A percentile compares a stretch with the other conserved stretches of the same genome.
Evolutionary conservation across 2,797 vertebrate genomes (phyloP).

Genomic region (Manis javanica): DNA sequence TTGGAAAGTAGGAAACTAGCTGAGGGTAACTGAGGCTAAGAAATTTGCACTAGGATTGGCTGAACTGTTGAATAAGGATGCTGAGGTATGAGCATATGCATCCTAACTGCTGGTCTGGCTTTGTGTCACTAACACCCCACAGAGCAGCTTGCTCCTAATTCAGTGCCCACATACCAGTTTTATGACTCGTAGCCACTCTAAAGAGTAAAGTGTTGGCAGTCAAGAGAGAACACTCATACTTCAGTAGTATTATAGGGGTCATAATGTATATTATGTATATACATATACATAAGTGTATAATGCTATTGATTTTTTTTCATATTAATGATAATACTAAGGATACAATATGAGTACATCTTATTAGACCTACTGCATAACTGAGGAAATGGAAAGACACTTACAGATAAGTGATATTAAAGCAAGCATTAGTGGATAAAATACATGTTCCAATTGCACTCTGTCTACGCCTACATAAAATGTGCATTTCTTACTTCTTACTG

Average conservation of each 20-base stretch:
- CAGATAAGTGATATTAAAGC: slow-evolving; percentile 33
- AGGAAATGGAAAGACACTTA: slow-evolving; percentile 62
- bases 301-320: slow-evolving; percentile 53
- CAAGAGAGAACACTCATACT: neutral
- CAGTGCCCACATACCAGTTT: neutral
- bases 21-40: neutral
- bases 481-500: slow-evolving; percentile 47
- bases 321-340: slow-evolving; percentile 60
- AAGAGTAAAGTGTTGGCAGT: neutral
- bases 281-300: neutral
- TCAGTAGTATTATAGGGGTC: neutral
- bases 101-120: neutral
- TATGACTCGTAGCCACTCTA: neutral
- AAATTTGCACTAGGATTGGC: neutral
- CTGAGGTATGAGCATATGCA: neutral
- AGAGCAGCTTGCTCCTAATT: neutral
- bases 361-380: slow-evolving; percentile 37
- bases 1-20: neutral
- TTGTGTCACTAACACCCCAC: neutral
- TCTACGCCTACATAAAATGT: neutral
- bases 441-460: neutral
- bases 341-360: slow-evolving; percentile 46
- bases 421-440: slow-evolving; percentile 59
- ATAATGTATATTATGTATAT: neutral
- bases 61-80: neutral